A percentile compares a stretch with the other conserved stretches of the same genome.
Conservation (phyloP, 2,797 vertebrate genomes). For the Sphaeramia orbicularis region DNA sequence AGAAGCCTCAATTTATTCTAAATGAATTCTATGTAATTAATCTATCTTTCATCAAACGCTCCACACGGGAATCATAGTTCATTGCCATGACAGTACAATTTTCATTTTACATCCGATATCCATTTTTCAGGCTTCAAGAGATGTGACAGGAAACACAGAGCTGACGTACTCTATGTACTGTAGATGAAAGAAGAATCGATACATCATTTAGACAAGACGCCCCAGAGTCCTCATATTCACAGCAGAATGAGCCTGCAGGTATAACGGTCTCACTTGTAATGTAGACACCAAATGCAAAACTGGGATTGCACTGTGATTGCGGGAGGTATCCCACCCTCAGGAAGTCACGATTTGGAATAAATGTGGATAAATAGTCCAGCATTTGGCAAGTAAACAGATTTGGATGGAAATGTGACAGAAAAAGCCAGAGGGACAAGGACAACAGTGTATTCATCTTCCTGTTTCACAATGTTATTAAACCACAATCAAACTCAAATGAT, state of each 20-base stretch:
- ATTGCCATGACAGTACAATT: neutral
- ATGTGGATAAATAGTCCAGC: neutral
- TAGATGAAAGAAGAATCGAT: conserved; percentile 44
- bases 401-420: too few relatives aligned
- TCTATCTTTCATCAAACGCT: conserved; percentile 26
- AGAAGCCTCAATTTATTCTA: too few relatives aligned
- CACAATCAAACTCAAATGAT: too few relatives aligned
- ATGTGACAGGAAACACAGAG: conserved; percentile 46
- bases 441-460: too few relatives aligned
- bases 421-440: too few relatives aligned
- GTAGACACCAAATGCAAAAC: conserved; percentile 13
- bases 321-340: conserved; percentile 7
- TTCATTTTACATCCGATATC: conserved; percentile 28
- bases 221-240: conserved; percentile 29
- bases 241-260: conserved; percentile 20
- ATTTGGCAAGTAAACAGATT: neutral
- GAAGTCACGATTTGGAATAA: neutral
- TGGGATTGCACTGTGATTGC: conserved; percentile 17
- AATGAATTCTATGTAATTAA: conserved; percentile 7
- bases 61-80: conserved; percentile 25
- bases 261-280: conserved; percentile 41
- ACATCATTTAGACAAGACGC: conserved; percentile 52
- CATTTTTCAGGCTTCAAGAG: conserved; percentile 39
- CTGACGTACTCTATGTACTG: conserved; percentile 5
- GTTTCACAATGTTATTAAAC: too few relatives aligned